Percentiles rank a stretch among this genome's conserved stretches.
Evolutionary conservation across 2,797 vertebrate species (phyloP).

Genomic region (Okamejei kenojei): DNA sequence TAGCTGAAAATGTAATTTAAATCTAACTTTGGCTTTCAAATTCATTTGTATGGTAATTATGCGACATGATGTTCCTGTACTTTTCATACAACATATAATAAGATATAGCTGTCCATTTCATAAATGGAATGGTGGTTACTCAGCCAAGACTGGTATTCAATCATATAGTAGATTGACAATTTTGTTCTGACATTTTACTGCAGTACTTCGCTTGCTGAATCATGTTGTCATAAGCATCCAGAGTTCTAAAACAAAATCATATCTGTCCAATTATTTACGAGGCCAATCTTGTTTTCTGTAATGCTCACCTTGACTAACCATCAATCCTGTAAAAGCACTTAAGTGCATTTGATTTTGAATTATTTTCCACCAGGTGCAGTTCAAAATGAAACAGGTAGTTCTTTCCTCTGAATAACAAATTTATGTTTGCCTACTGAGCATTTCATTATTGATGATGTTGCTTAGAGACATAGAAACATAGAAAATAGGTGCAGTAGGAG

Average conservation of each 20-base stretch:
- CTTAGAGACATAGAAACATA: too few relatives aligned
- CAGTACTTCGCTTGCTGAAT: not conserved
- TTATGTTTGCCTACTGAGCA: not conserved
- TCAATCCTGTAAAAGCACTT: not conserved
- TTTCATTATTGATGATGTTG: slow-evolving; percentile 13
- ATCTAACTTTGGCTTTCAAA: not conserved
- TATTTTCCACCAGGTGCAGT: not conserved
- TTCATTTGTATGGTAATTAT: slow-evolving; percentile 3
- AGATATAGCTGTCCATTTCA: not conserved
- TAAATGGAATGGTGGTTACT: not conserved
- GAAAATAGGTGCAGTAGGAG: too few relatives aligned
- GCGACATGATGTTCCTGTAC: not conserved
- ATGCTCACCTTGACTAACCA: not conserved
- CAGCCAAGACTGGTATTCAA: not conserved
- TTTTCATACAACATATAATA: not conserved
- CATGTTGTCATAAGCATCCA: not conserved
- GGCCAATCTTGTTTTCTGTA: not conserved
- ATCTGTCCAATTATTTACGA: not conserved
- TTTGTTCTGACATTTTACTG: not conserved
- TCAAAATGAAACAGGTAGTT: not conserved
- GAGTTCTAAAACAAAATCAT: not conserved
- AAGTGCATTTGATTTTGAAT: not conserved
- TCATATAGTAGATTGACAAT: not conserved
- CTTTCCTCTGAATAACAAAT: not conserved
- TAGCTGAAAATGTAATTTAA: not conserved